These are phyloP conservation scores for Lasioglossum leucozonium DNA, from an alignment of 2,888 invertebrate genomes.

Conservation along the genomic window DNA sequence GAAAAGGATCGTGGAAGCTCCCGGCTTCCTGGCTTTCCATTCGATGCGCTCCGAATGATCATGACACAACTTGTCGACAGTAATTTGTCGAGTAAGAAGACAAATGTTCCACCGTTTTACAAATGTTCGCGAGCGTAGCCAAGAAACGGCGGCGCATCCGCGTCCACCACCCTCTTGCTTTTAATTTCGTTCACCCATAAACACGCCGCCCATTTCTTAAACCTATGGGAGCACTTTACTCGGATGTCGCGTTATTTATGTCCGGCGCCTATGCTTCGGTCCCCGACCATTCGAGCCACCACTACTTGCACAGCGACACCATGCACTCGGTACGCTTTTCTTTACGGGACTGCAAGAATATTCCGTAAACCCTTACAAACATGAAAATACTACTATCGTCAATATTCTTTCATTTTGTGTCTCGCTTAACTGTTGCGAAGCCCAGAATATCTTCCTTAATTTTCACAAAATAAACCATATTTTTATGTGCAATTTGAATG, in stretches of 20 bases:
- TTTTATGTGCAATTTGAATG: no score
- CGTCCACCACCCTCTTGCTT: neutral
- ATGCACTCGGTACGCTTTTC: neutral
- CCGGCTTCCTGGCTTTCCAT: neutral
- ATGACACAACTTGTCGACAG: neutral
- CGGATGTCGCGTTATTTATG: conserved; percentile 39
- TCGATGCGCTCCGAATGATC: neutral
- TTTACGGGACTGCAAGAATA: neutral
- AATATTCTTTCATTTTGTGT: neutral
- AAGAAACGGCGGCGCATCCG: neutral
- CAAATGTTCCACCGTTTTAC: conserved; percentile 9
- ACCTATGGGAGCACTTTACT: conserved; percentile 42
- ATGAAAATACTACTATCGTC: neutral
- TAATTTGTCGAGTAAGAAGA: conserved; percentile 22
- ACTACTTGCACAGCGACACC: neutral
- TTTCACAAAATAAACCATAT: no score
- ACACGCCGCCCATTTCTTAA: conserved; percentile 32
- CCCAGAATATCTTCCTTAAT: neutral
- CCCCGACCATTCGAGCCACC: neutral
- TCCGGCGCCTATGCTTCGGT: neutral
- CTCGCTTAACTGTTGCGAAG: no score
- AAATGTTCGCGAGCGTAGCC: conserved; percentile 10
- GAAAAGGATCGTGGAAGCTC: neutral
- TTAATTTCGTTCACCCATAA: conserved; percentile 13
- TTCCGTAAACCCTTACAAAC: neutral